A percentile compares a stretch with the other conserved stretches of the same genome.
phyloP scores from a whole-genome alignment of 2,113 vertebrate species.

The Pomatostomus ruficeps region DNA sequence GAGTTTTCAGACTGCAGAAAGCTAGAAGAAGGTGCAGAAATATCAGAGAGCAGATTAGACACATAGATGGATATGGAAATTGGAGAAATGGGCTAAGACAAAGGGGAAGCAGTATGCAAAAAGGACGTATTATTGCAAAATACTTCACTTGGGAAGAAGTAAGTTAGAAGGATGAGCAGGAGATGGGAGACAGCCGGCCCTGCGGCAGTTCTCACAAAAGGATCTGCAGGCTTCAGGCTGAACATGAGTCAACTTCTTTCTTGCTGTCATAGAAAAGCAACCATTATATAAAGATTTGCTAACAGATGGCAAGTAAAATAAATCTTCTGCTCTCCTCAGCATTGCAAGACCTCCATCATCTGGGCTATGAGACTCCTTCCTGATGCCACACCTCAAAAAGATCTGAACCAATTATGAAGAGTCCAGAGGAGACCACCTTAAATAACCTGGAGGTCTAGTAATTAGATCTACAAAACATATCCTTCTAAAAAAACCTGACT shows the following conservation, averaged over 20 bases:
- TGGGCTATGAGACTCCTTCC: neutral
- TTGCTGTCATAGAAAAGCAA: neutral
- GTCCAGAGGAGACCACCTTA: neutral
- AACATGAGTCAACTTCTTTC: constrained; percentile 17
- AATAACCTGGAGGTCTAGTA: neutral
- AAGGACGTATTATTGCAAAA: constrained; percentile 15
- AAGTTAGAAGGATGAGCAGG: neutral
- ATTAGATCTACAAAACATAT: neutral
- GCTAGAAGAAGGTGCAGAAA: neutral
- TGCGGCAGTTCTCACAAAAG: neutral
- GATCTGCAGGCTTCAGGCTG: neutral
- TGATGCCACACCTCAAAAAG: neutral
- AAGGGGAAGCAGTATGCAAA: neutral
- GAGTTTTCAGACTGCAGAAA: neutral
- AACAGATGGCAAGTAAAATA: neutral
- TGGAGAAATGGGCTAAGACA: neutral
- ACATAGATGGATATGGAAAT: neutral
- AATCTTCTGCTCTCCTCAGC: neutral
- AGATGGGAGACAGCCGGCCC: neutral
- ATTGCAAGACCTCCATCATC: neutral
- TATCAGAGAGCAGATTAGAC: neutral
- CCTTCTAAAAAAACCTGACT: neutral
- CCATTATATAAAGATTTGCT: neutral
- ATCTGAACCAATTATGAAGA: neutral
- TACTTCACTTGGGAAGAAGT: neutral